Percentiles rank a stretch among this genome's conserved stretches.
These are phyloP conservation scores for Enoplosus armatus DNA, from an alignment of 2,797 vertebrate genomes.

Conservation along the genomic window DNA sequence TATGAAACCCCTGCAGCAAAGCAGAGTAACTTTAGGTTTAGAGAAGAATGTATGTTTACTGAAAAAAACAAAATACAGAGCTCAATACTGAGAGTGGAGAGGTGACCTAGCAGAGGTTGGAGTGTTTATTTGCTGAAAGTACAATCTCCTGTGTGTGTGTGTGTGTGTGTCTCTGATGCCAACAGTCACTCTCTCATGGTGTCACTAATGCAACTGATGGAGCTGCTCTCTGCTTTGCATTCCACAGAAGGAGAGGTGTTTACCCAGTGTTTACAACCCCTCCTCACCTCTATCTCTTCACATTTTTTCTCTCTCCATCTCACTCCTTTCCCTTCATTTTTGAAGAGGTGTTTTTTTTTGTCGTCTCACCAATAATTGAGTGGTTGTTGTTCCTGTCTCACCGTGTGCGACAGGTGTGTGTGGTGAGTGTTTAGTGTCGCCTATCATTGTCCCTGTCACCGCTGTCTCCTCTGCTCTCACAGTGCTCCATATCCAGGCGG, in stretches of 20 bases:
- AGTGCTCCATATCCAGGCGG: conserved; percentile 18
- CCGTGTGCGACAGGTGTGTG: conserved; percentile 29
- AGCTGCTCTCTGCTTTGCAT: conserved; percentile 48
- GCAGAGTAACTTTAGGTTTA: neutral
- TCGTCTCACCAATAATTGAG: conserved; percentile 36
- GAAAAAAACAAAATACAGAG: neutral
- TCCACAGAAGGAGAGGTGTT: conserved; percentile 55
- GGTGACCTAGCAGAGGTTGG: conserved; percentile 16
- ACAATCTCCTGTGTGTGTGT: no score
- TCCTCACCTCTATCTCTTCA: conserved; percentile 36
- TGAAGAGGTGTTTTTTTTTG: conserved; percentile 9
- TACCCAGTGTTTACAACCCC: conserved; percentile 49
- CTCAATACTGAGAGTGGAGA: neutral
- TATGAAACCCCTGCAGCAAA: neutral
- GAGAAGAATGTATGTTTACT: neutral
- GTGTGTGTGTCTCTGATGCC: conserved; percentile 16
- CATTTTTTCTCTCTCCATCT: neutral
- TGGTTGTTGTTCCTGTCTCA: conserved; percentile 36
- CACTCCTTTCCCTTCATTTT: conserved; percentile 4
- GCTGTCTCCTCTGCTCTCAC: conserved; percentile 32
- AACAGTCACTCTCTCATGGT: conserved; percentile 26
- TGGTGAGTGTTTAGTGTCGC: conserved; percentile 30
- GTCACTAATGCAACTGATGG: conserved; percentile 50
- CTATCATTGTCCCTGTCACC: conserved; percentile 36
- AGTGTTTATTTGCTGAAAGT: conserved; percentile 32